Evolutionary conservation across 2,888 invertebrate genomes (phyloP).

Genomic region (Sisyra terminalis): DNA sequence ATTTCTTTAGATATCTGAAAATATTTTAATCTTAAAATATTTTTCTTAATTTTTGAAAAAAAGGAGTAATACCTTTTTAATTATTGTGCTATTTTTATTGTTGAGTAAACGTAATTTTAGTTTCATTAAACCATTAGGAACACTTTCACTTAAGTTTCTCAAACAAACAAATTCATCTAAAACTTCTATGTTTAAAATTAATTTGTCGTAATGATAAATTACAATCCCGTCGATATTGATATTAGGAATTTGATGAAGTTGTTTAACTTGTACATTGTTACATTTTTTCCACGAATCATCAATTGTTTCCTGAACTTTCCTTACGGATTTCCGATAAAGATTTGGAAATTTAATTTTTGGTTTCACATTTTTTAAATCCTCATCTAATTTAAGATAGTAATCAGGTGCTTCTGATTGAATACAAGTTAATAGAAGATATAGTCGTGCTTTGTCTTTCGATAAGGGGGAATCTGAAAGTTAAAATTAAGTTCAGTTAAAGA

Average conservation of each 20-base stretch:
- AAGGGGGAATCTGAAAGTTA: background rate
- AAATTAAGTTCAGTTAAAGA: too few species aligned
- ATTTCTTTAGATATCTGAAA: background rate
- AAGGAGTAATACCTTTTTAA: background rate
- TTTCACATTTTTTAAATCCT: background rate
- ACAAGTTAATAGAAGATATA: conserved; percentile 2
- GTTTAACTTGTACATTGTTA: background rate
- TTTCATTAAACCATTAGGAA: conserved; percentile 3
- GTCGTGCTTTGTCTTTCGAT: background rate
- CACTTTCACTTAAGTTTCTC: background rate
- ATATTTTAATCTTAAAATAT: background rate
- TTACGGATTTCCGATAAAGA: background rate
- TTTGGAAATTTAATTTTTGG: background rate
- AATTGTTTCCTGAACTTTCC: background rate
- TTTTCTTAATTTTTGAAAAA: background rate
- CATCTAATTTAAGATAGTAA: background rate
- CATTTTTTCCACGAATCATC: background rate
- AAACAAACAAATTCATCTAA: conserved; percentile 1
- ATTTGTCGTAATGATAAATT: background rate
- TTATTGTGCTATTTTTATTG: background rate
- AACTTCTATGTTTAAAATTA: background rate
- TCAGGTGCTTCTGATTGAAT: background rate
- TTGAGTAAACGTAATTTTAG: conserved; percentile 3
- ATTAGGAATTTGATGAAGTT: conserved; percentile 4
- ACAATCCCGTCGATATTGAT: conserved; percentile 5